Percentiles rank a stretch among this genome's conserved stretches.
Evolutionary conservation across 2,797 vertebrate species (phyloP).

Genomic region (Brotula barbata): DNA sequence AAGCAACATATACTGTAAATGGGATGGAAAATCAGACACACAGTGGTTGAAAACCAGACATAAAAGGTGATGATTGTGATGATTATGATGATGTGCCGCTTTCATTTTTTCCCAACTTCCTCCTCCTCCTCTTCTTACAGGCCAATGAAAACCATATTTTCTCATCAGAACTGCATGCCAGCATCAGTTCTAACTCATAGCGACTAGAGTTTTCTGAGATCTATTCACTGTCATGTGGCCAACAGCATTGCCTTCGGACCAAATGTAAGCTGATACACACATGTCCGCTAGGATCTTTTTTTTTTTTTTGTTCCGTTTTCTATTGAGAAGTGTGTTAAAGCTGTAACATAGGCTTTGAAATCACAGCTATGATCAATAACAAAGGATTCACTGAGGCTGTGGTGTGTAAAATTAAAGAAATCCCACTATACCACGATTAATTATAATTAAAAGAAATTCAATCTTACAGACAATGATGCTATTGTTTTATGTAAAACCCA

Average conservation of each 20-base stretch:
- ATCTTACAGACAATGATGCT: no score
- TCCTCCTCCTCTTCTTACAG: slow-evolving; percentile 52
- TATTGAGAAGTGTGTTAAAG: background rate
- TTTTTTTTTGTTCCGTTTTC: background rate
- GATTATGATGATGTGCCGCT: slow-evolving; percentile 57
- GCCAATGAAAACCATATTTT: slow-evolving; percentile 64
- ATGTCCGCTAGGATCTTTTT: no score
- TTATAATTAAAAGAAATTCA: no score
- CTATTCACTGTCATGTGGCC: slow-evolving; percentile 32
- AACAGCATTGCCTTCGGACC: slow-evolving; percentile 9
- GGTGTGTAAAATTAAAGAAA: no score
- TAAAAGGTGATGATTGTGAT: slow-evolving; percentile 37
- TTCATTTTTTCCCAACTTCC: slow-evolving; percentile 62
- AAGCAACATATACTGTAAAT: slow-evolving; percentile 75
- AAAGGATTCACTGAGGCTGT: no score
- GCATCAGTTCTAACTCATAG: slow-evolving; percentile 5
- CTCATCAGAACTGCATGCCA: slow-evolving; percentile 73
- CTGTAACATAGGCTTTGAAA: background rate
- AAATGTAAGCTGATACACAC: slow-evolving; percentile 22
- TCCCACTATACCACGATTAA: no score
- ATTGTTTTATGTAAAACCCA: no score
- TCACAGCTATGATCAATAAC: background rate
- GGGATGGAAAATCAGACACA: slow-evolving; percentile 77
- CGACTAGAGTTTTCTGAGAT: slow-evolving; percentile 25
- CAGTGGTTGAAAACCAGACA: slow-evolving; percentile 46